A percentile compares a stretch with the other conserved stretches of the same genome.
Conservation (phyloP, 2,113 vertebrate genomes). For the Aix galericulata region DNA sequence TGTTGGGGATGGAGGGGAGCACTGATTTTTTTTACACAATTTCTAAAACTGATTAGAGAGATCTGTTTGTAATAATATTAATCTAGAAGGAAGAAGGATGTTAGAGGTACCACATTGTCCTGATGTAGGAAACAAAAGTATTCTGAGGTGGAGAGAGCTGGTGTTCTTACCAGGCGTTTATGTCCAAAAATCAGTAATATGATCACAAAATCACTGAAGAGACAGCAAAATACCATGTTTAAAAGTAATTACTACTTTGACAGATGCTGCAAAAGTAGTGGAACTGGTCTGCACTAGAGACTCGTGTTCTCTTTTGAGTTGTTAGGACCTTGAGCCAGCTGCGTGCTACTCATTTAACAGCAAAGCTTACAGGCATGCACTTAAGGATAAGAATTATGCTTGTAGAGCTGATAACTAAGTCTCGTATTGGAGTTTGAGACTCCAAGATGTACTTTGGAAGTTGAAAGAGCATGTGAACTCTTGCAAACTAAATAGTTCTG, state of each 20-base stretch:
- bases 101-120: background rate
- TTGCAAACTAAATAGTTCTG: constrained; percentile 3
- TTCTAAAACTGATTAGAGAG: background rate
- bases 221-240: background rate
- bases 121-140: background rate
- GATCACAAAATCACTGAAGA: background rate
- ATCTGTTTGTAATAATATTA: background rate
- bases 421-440: background rate
- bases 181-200: background rate
- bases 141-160: background rate
- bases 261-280: background rate
- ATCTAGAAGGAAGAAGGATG: background rate
- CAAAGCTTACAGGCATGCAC: background rate
- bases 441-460: background rate
- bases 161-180: background rate
- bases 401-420: background rate
- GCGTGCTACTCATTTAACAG: background rate
- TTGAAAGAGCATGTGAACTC: background rate
- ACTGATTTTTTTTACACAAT: background rate
- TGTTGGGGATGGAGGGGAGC: background rate
- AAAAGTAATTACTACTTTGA: background rate
- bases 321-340: background rate
- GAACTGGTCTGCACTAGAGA: background rate
- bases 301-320: background rate
- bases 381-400: background rate